Conservation (phyloP, 2,888 invertebrate genomes). For the Danaus chrysippus region DNA sequence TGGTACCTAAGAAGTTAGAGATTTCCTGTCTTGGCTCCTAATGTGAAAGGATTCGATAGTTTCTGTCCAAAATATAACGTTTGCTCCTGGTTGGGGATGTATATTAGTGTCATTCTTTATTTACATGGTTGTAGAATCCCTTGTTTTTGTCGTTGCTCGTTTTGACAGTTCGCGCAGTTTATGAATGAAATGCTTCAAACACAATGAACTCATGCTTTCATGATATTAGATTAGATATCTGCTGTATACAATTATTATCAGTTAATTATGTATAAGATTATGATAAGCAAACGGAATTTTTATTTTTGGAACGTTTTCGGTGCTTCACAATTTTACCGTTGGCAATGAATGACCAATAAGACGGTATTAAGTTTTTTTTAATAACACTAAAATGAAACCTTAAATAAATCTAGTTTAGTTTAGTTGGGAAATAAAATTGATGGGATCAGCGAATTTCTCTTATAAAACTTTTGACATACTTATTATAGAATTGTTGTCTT, state of each 20-base stretch:
- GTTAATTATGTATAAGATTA: conserved; percentile 15
- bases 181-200: conserved; percentile 70
- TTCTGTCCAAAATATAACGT: conserved; percentile 34
- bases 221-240: conserved; percentile 61
- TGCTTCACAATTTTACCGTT: background rate
- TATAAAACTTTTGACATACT: too few relatives aligned
- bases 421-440: too few relatives aligned
- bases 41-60: conserved; percentile 49
- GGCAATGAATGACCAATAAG: background rate
- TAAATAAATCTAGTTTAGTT: too few relatives aligned
- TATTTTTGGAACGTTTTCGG: background rate
- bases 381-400: too few relatives aligned
- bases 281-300: background rate
- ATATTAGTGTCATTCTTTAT: background rate
- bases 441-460: too few relatives aligned
- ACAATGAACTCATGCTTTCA: conserved; percentile 65
- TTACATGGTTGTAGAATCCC: conserved; percentile 36
- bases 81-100: conserved; percentile 31
- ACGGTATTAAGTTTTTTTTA: background rate
- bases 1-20: conserved; percentile 46
- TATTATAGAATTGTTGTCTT: too few relatives aligned
- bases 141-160: conserved; percentile 62
- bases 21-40: conserved; percentile 39
- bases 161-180: conserved; percentile 72
- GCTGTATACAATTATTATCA: conserved; percentile 41